Evolutionary conservation across 2,113 vertebrate genomes (phyloP).

Genomic region (Thalassoma bifasciatum): DNA sequence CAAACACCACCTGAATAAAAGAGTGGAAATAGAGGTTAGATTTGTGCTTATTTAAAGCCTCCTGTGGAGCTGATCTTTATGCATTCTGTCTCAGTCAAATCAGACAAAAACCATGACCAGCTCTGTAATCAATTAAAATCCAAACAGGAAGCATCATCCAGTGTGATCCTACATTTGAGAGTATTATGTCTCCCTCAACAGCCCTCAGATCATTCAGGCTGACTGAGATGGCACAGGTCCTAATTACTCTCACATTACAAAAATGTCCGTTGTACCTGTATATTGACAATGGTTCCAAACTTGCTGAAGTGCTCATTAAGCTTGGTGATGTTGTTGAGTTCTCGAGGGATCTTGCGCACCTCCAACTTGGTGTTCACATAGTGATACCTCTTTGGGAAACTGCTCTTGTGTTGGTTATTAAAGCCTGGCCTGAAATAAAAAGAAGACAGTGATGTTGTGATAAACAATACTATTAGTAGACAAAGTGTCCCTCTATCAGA

Average conservation of each 20-base stretch:
- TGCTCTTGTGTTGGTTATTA: conserved; percentile 91
- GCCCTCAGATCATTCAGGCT: no score
- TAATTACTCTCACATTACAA: background rate
- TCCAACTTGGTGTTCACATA: conserved; percentile 96
- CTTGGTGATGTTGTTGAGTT: conserved; percentile 96
- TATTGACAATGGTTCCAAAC: conserved; percentile 98
- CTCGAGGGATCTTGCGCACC: conserved; percentile 94
- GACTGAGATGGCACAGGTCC: no score
- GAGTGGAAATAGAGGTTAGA: background rate
- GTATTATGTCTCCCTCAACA: no score
- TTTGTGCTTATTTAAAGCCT: no score
- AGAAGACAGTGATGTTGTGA: background rate
- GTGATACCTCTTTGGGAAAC: conserved; percentile 91
- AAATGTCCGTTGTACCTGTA: conserved; percentile 88
- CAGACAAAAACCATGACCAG: no score
- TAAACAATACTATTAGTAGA: no score
- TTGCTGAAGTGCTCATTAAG: conserved; percentile 99
- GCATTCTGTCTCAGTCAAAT: no score
- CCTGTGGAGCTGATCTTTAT: no score
- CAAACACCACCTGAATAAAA: conserved; percentile 91
- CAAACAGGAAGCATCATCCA: no score
- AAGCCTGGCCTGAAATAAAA: conserved; percentile 86
- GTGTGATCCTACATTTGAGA: no score
- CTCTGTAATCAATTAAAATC: no score
- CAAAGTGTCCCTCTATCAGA: background rate